Base-by-base conservation (phyloP, 2,797 vertebrate genomes). In the Gambusia yucatana region DNA sequence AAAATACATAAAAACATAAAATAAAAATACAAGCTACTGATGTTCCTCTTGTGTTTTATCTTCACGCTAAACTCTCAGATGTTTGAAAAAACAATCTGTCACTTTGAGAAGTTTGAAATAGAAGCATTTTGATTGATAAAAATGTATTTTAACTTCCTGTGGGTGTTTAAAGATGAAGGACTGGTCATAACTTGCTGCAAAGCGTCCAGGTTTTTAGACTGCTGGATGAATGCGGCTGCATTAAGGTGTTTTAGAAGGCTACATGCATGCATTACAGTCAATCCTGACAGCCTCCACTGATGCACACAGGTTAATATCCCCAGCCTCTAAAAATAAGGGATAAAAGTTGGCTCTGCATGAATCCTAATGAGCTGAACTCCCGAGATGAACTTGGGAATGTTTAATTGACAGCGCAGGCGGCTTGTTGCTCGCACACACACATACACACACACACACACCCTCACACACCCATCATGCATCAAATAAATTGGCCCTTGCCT, bases 331-430 rank as follows among this genome's bases (percentile, higher is more conserved):
- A 82, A 87, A 82, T 82, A 84, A 82, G 79, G 77, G 71, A 81
- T 84, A 72, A 86, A 91, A 83, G 82, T 88, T 73, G 25, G 22
- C 77, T 88, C 70, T 81, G 77, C 82, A 80, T 77, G 79, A 82
- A 84, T 85, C 82, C 77, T 91, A 92, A 95, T 91, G 88, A 94
- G 90, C 86, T 87, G 46, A 82, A 85, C 80, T 94, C 88, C 88
- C 88, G 47, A n/a, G 82, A 89, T 77, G 75, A 87, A 87, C 81
- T 77, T 33, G 3, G 81, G 72, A 75, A 87, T 83, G 88, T 92
- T 94, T 94, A 95, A 95, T 93, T 89, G 91, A 91, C 91, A 90
- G 85, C 86, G 43, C 63, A 82, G 87, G 79, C 61, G 82, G 89
- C 82, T 84, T 77, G 91, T 87, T 87, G 75, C 77, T 39, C 11